These are phyloP conservation scores for Bergia sp. DNA, from an alignment of 92 coral and sea anemone genomes.

Conservation along the genomic window DNA sequence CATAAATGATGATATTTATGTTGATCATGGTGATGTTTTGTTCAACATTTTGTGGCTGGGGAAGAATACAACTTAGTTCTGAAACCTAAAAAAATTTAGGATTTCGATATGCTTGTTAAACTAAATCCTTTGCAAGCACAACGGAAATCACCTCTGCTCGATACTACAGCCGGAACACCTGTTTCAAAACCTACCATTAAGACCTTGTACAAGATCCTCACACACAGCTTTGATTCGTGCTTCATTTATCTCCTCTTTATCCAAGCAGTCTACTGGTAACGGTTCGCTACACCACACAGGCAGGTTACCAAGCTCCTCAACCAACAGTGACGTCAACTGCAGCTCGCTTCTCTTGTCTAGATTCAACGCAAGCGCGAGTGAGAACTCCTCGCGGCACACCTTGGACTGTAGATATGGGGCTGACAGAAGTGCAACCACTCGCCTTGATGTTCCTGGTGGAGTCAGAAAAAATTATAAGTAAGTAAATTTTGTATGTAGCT, in stretches of 20 bases:
- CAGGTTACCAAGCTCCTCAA: constrained; percentile 72
- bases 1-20: neutral
- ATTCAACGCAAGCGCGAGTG: constrained; percentile 77
- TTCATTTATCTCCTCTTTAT: constrained; percentile 45
- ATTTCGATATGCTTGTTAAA: too few species aligned
- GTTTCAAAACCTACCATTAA: constrained; percentile 43
- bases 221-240: constrained; percentile 50
- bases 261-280: constrained; percentile 74
- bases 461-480: neutral
- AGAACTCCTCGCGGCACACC: constrained; percentile 90
- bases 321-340: constrained; percentile 69
- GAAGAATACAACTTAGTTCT: neutral
- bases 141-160: too few species aligned
- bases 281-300: constrained; percentile 81
- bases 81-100: too few species aligned
- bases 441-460: constrained; percentile 67
- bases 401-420: constrained; percentile 88
- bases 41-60: neutral
- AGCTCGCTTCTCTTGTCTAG: constrained; percentile 62
- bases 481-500: neutral
- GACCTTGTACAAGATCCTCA: constrained; percentile 51
- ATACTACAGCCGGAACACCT: too few species aligned
- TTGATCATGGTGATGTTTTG: neutral
- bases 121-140: too few species aligned
- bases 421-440: constrained; percentile 79